Evolutionary conservation across 64 coral and sea anemone genomes (phyloP).

Genomic region (Actinia tenebrosa): DNA sequence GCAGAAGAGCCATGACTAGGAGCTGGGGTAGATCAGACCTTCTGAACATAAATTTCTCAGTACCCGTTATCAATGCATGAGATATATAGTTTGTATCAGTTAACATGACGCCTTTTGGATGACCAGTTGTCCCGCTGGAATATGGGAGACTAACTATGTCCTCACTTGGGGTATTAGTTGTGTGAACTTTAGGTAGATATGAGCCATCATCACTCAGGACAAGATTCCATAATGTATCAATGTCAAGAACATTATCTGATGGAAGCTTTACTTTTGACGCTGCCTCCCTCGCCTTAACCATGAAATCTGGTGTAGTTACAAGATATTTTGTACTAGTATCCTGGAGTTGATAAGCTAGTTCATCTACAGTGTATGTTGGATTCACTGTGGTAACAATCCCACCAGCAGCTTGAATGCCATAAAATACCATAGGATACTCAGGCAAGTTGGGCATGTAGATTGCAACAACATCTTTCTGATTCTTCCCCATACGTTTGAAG

Average conservation of each 20-base stretch:
- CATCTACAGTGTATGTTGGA: conserved; percentile 1
- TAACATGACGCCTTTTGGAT: conserved; percentile 84
- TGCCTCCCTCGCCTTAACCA: conserved; percentile 32
- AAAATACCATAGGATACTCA: conserved; percentile 54
- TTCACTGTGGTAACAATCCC: conserved; percentile 60
- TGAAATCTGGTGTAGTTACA: conserved; percentile 23
- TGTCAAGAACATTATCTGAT: conserved; percentile 19
- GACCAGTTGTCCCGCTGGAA: conserved; percentile 84
- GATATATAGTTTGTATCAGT: conserved; percentile 29
- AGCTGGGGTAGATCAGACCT: neutral
- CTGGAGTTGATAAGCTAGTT: conserved; percentile 53
- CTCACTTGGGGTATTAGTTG: conserved; percentile 52
- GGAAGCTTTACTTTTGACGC: conserved; percentile 21
- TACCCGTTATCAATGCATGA: conserved; percentile 12
- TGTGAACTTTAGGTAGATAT: conserved; percentile 47
- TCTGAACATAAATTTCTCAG: conserved; percentile 7
- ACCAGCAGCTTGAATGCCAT: conserved; percentile 41
- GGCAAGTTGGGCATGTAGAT: conserved; percentile 62
- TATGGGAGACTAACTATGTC: conserved; percentile 65
- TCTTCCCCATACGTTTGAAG: conserved; percentile 42
- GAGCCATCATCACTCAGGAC: conserved; percentile 35
- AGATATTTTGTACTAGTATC: conserved; percentile 47
- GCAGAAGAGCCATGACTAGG: neutral
- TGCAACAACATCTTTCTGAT: conserved; percentile 51
- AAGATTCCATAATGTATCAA: neutral